phyloP scores from a whole-genome alignment of 2,888 invertebrate genomes.

The Caenorhabditis sp. region DNA sequence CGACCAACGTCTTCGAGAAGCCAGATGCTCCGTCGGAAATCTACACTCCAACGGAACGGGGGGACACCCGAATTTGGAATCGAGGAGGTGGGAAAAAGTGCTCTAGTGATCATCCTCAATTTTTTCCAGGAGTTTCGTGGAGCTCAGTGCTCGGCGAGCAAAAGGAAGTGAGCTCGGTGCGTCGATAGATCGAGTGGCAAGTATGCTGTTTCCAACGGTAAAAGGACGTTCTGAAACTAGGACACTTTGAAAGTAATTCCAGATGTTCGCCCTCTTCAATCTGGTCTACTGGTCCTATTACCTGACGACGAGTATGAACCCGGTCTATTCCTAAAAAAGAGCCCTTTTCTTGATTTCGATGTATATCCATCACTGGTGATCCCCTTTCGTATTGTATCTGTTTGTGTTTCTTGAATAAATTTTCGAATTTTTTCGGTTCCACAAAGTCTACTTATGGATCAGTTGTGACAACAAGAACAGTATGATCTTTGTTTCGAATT shows the following conservation, averaged over 20 bases:
- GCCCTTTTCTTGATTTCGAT: not conserved
- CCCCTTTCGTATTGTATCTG: not conserved
- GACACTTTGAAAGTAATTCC: not conserved
- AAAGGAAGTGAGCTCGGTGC: slow-evolving; percentile 78
- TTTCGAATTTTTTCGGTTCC: too few species aligned
- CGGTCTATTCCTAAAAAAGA: slow-evolving; percentile 35
- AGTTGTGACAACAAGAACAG: too few species aligned
- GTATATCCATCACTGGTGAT: not conserved
- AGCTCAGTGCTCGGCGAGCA: slow-evolving; percentile 58
- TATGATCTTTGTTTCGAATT: too few species aligned
- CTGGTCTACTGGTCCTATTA: slow-evolving; percentile 79
- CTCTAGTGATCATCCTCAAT: not conserved
- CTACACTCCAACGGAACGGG: slow-evolving; percentile 54
- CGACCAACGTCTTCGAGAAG: slow-evolving; percentile 73
- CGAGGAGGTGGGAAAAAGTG: slow-evolving; percentile 5
- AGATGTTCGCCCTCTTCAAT: slow-evolving; percentile 80
- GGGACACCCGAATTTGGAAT: slow-evolving; percentile 30
- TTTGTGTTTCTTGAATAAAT: not conserved
- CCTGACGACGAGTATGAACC: slow-evolving; percentile 66
- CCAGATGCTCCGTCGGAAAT: slow-evolving; percentile 55
- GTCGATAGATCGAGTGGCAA: slow-evolving; percentile 78
- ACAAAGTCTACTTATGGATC: too few species aligned
- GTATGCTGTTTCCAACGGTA: slow-evolving; percentile 80
- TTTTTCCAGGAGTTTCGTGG: slow-evolving; percentile 62
- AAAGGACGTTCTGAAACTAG: slow-evolving; percentile 11